Base-by-base conservation (phyloP, 2,888 invertebrate genomes). In the Oxycera nigricornis region DNA sequence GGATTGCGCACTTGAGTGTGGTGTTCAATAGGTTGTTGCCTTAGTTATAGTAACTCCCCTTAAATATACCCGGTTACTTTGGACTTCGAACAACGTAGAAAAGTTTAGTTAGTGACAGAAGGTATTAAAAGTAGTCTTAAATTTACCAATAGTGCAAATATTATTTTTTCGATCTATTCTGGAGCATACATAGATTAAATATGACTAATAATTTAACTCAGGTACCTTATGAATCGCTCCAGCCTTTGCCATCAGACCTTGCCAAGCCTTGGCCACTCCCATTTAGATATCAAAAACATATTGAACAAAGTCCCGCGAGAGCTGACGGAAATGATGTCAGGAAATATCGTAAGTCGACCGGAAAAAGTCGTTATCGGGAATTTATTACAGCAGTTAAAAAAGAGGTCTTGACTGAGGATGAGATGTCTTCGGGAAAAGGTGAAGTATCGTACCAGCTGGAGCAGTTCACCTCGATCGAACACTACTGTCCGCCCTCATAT, bases 241-340 rank as follows among this genome's bases (percentile, higher is more conserved):
- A 90, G 79, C 91, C 92, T 0, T 84, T 92, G 80, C 89, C 89
- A 1, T 79, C 86, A 0, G 88, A 88, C 7, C 89, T 91, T 82
- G 89, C 90, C 14, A 88, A 89, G 75, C 91, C 91, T 0, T 92
- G 91, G 91, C 88, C 90, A 0, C 85, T 91, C 22, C 91, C 91
- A 0, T 90, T 89, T 79, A 87, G 90, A 79, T 79, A 79, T 50
- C 82, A 83, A 59, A 81, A 82, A 2, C 81, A 82, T 22, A 77
- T 83, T 77, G 81, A 82, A 35, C 81, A 80, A 68, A 77, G 78
- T 74, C 41, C 26, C 17, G 52, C 41, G 17, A 57, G 30, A 31
- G 3, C 22, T 9, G 20, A 14, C 50, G 1, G 24, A 3, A 62
- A 11, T 35, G 70, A 70, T n/a, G 41, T 39, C 2, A 76, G 72